phyloP scores from a whole-genome alignment of 2,888 invertebrate species.

The Acanthosepion pharaonis region DNA sequence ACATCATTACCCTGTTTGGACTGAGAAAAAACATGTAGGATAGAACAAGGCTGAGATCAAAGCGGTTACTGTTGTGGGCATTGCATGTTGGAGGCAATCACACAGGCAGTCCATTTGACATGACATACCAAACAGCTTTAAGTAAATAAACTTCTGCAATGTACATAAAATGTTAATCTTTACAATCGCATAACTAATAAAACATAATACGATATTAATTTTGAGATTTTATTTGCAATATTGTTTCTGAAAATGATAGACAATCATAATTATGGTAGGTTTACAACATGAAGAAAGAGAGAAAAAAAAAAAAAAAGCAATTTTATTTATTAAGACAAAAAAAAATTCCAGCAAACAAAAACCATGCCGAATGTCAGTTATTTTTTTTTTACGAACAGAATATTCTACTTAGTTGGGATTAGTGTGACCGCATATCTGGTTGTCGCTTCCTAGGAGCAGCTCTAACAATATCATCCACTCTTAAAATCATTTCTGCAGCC shows the following conservation, averaged over 20 bases:
- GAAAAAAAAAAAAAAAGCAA: background rate
- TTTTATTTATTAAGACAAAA: background rate
- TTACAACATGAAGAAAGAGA: no score
- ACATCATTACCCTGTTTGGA: no score
- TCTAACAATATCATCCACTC: slow-evolving; percentile 97
- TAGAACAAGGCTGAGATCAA: no score
- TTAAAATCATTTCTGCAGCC: slow-evolving; percentile 98
- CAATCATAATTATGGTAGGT: background rate
- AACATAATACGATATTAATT: background rate
- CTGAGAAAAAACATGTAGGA: no score
- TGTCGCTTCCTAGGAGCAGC: slow-evolving; percentile 81
- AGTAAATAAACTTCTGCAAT: no score
- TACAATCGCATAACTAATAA: no score
- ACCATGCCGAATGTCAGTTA: background rate
- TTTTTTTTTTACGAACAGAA: background rate
- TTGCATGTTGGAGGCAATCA: no score
- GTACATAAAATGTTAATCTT: no score
- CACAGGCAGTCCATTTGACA: no score
- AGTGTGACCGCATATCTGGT: slow-evolving; percentile 79
- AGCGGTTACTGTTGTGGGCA: no score
- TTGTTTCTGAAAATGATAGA: background rate
- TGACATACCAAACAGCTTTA: no score
- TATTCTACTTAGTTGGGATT: slow-evolving; percentile 46
- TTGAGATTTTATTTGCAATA: background rate
- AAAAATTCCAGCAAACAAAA: background rate